Conservation (phyloP, 2,113 vertebrate species). For the Apteryx owenii region DNA sequence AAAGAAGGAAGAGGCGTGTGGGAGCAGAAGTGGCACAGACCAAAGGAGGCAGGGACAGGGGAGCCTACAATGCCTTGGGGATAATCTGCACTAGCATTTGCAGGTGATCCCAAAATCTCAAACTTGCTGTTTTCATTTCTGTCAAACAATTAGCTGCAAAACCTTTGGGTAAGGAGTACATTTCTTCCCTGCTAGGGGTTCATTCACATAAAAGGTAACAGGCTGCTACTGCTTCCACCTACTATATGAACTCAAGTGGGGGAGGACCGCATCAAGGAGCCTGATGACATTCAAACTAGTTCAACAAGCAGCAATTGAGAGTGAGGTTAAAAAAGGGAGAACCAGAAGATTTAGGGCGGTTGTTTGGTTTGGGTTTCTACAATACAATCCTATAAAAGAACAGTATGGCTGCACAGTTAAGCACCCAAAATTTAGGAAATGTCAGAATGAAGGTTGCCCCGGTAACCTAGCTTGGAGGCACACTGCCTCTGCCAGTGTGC, state of each 20-base stretch:
- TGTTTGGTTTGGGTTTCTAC: fast-evolving
- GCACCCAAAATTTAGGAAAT: background rate
- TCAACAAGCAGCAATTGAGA: too few species aligned
- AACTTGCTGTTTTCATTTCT: background rate
- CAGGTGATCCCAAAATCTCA: background rate
- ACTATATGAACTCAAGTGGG: fast-evolving
- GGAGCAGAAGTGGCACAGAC: background rate
- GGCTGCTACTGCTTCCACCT: background rate
- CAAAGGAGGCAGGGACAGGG: background rate
- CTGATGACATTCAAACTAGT: fast-evolving
- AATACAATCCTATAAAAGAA: too few species aligned
- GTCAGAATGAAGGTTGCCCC: fast-evolving
- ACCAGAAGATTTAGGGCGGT: fast-evolving
- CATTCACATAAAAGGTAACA: too few species aligned
- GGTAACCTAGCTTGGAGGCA: background rate
- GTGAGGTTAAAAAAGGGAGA: too few species aligned
- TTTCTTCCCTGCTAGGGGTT: background rate
- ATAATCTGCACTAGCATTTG: background rate
- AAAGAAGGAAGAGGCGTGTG: fast-evolving
- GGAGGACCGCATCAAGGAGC: fast-evolving
- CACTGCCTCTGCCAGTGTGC: too few species aligned
- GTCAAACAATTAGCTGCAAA: background rate
- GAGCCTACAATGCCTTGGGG: background rate
- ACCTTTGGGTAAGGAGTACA: background rate
- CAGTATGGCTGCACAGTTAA: background rate